These are phyloP conservation scores for Ceuthmochares aereus DNA, from an alignment of 2,113 vertebrate genomes.

Conservation along the genomic window DNA sequence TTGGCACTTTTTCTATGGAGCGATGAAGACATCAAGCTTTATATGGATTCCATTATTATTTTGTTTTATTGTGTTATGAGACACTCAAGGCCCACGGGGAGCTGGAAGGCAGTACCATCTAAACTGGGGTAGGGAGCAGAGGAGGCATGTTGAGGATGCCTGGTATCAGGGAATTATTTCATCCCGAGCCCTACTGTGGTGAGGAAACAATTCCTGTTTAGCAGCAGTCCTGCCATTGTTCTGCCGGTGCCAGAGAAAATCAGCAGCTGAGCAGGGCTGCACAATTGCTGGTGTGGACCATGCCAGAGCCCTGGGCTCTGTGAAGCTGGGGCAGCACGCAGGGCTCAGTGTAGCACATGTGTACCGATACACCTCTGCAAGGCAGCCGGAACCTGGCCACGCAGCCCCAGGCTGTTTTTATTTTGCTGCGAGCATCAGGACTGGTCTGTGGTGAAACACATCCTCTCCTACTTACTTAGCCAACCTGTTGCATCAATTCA, in stretches of 20 bases:
- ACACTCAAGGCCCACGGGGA: not conserved
- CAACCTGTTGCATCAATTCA: accelerated
- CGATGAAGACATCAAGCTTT: conserved; percentile 28
- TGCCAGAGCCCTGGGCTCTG: not conserved
- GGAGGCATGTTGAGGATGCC: not conserved
- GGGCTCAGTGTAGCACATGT: accelerated
- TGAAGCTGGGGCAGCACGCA: not conserved
- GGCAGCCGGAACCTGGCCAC: not conserved
- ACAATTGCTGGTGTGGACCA: not conserved
- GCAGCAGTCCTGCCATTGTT: not conserved
- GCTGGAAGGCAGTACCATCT: not conserved
- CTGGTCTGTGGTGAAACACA: not conserved
- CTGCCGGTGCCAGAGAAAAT: conserved; percentile 36
- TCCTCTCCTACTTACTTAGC: not conserved
- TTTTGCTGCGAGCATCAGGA: not conserved
- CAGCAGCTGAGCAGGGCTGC: not conserved
- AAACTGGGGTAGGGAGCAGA: not conserved
- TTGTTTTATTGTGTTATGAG: conserved; percentile 39
- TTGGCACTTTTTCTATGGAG: not conserved
- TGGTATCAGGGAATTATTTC: not conserved
- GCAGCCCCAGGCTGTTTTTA: not conserved
- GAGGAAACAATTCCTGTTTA: not conserved
- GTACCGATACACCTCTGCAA: accelerated
- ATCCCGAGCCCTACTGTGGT: not conserved
- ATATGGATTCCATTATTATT: conserved; percentile 14